Conservation (phyloP, 2,797 vertebrate genomes). For the Acrossocheilus fasciatus region DNA sequence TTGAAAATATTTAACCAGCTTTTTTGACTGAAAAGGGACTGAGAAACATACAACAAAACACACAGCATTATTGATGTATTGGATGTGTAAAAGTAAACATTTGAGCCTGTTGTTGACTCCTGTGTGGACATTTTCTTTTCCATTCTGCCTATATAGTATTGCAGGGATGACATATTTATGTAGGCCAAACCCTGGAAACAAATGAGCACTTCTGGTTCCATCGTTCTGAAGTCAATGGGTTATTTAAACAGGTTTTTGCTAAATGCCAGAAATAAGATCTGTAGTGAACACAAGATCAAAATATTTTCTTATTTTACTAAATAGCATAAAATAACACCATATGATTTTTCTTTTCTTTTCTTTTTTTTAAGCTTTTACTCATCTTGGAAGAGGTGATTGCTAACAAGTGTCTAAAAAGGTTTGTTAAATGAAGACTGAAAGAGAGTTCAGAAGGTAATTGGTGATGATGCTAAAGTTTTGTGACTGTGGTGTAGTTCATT, state of each 20-base stretch:
- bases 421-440: neutral
- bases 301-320: neutral
- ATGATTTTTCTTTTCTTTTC: neutral
- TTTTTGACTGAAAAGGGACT: neutral
- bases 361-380: neutral
- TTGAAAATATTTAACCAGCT: neutral
- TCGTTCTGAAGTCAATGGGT: neutral
- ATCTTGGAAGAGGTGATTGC: neutral
- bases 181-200: neutral
- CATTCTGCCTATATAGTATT: constrained; percentile 53
- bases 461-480: neutral
- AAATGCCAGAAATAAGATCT: neutral
- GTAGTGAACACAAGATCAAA: neutral
- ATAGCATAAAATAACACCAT: neutral
- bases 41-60: neutral
- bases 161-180: constrained; percentile 42
- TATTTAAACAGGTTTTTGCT: neutral
- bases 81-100: neutral
- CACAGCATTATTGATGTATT: neutral
- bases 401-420: neutral
- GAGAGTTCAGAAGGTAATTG: neutral
- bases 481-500: neutral
- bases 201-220: neutral
- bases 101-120: constrained; percentile 17
- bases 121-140: constrained; percentile 42